Evolutionary conservation across 2,797 vertebrate genomes (phyloP).

Genomic region (Squalus acanthias): DNA sequence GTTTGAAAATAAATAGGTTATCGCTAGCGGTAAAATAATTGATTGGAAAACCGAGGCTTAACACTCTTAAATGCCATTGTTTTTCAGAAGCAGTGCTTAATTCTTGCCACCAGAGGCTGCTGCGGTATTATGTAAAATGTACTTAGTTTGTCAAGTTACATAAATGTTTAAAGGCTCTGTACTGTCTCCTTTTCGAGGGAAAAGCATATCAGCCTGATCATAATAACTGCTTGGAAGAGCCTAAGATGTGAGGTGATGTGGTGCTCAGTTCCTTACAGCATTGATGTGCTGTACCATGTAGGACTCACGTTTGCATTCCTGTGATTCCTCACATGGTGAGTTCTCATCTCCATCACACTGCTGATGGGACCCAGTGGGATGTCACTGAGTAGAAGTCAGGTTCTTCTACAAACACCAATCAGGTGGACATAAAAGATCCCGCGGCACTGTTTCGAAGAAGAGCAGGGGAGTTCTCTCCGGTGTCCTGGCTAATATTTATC

Average conservation of each 20-base stretch:
- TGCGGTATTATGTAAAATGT: background rate
- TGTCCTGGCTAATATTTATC: background rate
- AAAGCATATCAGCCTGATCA: background rate
- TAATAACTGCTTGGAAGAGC: background rate
- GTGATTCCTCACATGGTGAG: background rate
- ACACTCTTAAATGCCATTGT: background rate
- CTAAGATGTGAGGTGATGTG: background rate
- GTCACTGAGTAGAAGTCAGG: background rate
- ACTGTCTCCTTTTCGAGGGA: background rate
- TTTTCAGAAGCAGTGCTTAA: background rate
- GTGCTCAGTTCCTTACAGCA: background rate
- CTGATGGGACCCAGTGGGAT: background rate
- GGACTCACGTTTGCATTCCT: background rate
- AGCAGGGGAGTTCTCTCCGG: background rate
- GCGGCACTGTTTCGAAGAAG: background rate
- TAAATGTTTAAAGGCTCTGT: background rate
- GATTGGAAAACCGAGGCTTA: background rate
- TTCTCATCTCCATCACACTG: background rate
- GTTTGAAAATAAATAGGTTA: slow-evolving; percentile 3
- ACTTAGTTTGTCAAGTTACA: background rate
- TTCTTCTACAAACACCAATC: background rate
- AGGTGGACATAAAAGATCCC: background rate
- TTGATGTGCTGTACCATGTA: background rate
- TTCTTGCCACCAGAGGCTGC: slow-evolving; percentile 33
- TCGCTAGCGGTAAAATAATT: background rate